A percentile compares a stretch with the other conserved stretches of the same genome.
Evolutionary conservation across 2,797 vertebrate genomes (phyloP).

Genomic region (Ctenosaura bakeri): DNA sequence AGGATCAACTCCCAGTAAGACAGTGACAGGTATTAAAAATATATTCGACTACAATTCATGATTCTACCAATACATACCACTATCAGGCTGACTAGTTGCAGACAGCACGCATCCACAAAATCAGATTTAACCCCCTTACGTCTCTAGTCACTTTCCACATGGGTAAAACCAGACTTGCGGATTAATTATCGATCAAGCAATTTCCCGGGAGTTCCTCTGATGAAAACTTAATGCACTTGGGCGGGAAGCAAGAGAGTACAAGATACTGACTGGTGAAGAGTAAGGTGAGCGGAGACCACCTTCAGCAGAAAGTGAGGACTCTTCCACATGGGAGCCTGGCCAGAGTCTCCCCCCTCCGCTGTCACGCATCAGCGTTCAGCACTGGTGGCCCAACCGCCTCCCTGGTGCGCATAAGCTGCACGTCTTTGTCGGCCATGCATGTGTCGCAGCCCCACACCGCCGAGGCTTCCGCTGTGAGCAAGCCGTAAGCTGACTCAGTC

Average conservation of each 20-base stretch:
- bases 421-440: constrained; percentile 87
- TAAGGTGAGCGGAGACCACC: constrained; percentile 44
- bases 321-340: constrained; percentile 49
- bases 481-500: constrained; percentile 87
- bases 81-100: constrained; percentile 52
- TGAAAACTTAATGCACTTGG: constrained; percentile 51
- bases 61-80: constrained; percentile 56
- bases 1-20: constrained; percentile 17
- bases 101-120: constrained; percentile 47
- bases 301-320: constrained; percentile 54
- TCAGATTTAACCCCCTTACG: constrained; percentile 4
- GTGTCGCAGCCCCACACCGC: constrained; percentile 89
- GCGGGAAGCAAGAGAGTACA: constrained; percentile 53
- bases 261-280: constrained; percentile 8
- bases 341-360: no score
- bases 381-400: constrained; percentile 73
- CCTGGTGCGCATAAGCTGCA: constrained; percentile 81
- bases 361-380: constrained; percentile 74
- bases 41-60: constrained; percentile 14
- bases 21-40: constrained; percentile 4
- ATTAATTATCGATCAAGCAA: constrained; percentile 25
- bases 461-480: constrained; percentile 84
- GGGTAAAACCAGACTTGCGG: constrained; percentile 19
- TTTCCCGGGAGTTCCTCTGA: constrained; percentile 47
- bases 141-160: background rate